Conservation (phyloP, 2,113 vertebrate genomes). For the Excalfactoria chinensis region DNA sequence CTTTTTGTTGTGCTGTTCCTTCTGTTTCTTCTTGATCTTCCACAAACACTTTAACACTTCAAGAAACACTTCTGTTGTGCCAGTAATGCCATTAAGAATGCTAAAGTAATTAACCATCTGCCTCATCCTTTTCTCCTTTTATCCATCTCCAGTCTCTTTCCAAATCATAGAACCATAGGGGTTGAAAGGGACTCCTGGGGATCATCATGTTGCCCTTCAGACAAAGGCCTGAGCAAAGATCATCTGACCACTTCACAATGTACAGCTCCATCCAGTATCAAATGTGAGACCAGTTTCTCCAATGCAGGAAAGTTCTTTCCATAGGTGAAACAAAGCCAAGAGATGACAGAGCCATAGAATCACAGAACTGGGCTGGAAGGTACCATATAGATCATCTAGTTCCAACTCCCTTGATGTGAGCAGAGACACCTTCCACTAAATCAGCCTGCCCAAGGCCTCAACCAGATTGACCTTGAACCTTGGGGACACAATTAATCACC, state of each 20-base stretch:
- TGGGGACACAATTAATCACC: too few species aligned
- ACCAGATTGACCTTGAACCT: too few species aligned
- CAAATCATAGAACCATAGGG: background rate
- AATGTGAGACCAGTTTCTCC: background rate
- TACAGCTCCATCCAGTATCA: background rate
- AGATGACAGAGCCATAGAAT: background rate
- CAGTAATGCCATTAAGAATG: background rate
- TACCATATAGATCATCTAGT: too few species aligned
- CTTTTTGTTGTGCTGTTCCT: background rate
- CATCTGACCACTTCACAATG: background rate
- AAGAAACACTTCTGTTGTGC: background rate
- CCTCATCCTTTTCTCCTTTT: background rate
- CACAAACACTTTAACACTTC: background rate
- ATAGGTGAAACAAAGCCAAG: background rate
- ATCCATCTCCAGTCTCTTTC: background rate
- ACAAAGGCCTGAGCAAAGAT: background rate
- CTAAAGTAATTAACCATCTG: background rate
- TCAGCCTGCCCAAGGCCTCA: too few species aligned
- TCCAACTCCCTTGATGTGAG: too few species aligned
- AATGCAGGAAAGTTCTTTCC: background rate
- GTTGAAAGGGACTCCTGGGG: too few species aligned
- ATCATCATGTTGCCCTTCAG: background rate
- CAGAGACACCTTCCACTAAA: too few species aligned
- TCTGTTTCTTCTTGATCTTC: background rate
- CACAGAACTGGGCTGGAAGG: too few species aligned